Percentiles rank a stretch among this genome's conserved stretches.
phyloP scores from a whole-genome alignment of 2,888 invertebrate genomes.

The Scaptodrosophila latifasciaeformis region DNA sequence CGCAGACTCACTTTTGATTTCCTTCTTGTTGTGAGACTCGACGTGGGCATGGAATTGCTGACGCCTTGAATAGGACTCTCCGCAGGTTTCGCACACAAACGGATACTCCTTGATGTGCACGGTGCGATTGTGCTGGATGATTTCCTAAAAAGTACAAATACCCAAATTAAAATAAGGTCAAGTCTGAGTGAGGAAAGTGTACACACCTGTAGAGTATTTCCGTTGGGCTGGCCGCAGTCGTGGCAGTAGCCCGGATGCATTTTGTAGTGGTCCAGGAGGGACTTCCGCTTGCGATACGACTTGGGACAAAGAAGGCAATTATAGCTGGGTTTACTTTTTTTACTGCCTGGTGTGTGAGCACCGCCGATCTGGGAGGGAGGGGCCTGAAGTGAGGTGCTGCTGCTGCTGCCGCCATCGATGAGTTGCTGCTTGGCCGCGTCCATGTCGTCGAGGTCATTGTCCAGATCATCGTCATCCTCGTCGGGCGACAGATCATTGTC shows the following conservation, averaged over 20 bases:
- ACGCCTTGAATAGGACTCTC: constrained; percentile 74
- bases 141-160: constrained; percentile 57
- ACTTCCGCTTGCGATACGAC: constrained; percentile 74
- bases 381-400: constrained; percentile 70
- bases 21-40: constrained; percentile 75
- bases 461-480: constrained; percentile 69
- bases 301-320: constrained; percentile 73
- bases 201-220: constrained; percentile 70
- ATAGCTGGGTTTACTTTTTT: constrained; percentile 73
- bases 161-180: neutral
- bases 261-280: constrained; percentile 74
- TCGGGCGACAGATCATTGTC: constrained; percentile 69
- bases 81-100: constrained; percentile 74
- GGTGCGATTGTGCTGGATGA: constrained; percentile 73
- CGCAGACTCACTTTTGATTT: constrained; percentile 74
- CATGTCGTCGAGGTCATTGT: constrained; percentile 65
- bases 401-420: constrained; percentile 72
- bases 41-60: constrained; percentile 75
- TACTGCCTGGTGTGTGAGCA: constrained; percentile 48
- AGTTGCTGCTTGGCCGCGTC: constrained; percentile 69
- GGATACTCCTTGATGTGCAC: constrained; percentile 74
- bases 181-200: neutral
- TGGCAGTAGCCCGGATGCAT: constrained; percentile 75
- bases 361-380: constrained; percentile 55
- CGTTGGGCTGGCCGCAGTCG: constrained; percentile 74